Evolutionary conservation across 2,113 vertebrate species (phyloP).

Genomic region (Hydrolagus affinis): DNA sequence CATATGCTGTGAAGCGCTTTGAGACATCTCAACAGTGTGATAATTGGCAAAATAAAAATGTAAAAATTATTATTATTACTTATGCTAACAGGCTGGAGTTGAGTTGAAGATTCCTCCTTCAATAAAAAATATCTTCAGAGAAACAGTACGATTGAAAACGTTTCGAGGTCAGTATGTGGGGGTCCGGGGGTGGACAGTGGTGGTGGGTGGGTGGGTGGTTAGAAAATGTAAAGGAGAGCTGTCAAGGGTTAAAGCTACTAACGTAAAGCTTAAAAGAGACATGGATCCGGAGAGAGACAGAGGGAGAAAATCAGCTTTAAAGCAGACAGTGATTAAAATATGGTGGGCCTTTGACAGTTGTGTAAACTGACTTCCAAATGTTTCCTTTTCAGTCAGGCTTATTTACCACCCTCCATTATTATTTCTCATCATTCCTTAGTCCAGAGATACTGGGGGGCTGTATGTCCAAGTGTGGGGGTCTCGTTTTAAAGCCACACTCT

Average conservation of each 20-base stretch:
- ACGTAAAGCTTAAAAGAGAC: not conserved
- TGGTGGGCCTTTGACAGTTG: not conserved
- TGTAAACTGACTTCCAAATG: not conserved
- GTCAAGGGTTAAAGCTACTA: not conserved
- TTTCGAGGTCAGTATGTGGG: too few species aligned
- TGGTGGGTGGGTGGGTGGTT: too few species aligned
- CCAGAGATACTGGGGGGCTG: not conserved
- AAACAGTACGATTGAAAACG: too few species aligned
- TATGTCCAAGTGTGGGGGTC: not conserved
- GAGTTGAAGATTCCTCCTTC: too few species aligned
- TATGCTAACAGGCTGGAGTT: too few species aligned
- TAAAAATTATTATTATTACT: too few species aligned
- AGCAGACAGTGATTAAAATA: not conserved
- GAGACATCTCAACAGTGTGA: too few species aligned
- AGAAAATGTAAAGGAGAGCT: not conserved
- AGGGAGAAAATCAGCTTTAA: not conserved
- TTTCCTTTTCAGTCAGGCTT: not conserved
- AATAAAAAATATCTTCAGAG: too few species aligned
- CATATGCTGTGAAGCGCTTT: too few species aligned
- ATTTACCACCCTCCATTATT: not conserved
- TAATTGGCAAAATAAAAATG: too few species aligned
- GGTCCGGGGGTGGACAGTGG: too few species aligned
- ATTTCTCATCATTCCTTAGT: not conserved
- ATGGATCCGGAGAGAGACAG: too few species aligned
- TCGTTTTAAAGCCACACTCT: not conserved